Base-by-base conservation (phyloP, 2,888 invertebrate genomes). In the Ischnura elegans region DNA sequence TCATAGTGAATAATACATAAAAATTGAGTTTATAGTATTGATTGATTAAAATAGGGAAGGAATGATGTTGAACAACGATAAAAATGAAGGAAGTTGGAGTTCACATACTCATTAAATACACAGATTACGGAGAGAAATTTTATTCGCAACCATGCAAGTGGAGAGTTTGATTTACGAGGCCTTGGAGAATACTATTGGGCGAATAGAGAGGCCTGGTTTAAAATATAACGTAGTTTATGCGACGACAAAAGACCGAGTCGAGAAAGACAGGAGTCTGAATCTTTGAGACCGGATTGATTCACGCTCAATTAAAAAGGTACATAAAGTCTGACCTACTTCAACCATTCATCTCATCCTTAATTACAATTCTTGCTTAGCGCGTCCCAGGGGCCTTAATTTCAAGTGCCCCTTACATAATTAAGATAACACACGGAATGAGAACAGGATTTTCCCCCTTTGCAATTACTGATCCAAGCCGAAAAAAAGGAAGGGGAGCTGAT, bases 351-450 rank as follows among this genome's bases (percentile, higher is more conserved):
- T 36, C 29, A n/a, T 4, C 29, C 76, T 36, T 76, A 76, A 76
- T 36, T 76, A 36, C 76, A 16, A 76, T 76, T 36, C 76, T 76
- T 36, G 36, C 29, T 76, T 36, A 29, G 29, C 76, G 76, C 29
- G 36, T 29, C 36, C 66, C 29, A 13, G 10, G 76, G 8, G 76
- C 76, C 76, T 76, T 76, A 76, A 76, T 76, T 76, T 76, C 76
- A 25, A 76, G 76, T 76, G 76, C 36, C 76, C 76, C 76, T 76
- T 76, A 76, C 76, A 76, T 76, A 76, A 76, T 76, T 76, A 76
- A 76, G 76, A 76, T 76, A 76, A 76, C 76, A 76, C 76, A 36
- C 8, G 36, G 76, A 76, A 76, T 76, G 76, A 36, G 25, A 36
- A 29, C 36, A 13, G 76, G 36, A 76, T 29, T 76, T 36, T 36